Percentiles rank a stretch among this genome's conserved stretches.
Evolutionary conservation across 2,113 vertebrate genomes (phyloP).

Genomic region (Pelecanus crispus): DNA sequence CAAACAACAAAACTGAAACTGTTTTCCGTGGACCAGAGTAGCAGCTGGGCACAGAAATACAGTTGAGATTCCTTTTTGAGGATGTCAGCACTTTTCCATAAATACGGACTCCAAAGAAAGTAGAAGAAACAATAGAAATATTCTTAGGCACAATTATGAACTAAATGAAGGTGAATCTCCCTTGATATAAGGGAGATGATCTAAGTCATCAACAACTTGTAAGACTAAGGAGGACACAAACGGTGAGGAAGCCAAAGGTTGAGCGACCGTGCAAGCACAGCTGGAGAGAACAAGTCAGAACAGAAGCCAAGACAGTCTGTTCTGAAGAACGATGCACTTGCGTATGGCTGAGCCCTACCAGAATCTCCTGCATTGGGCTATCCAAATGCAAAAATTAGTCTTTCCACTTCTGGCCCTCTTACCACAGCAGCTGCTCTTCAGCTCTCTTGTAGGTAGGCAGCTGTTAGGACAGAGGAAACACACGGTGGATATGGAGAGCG

Average conservation of each 20-base stretch:
- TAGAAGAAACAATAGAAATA: not conserved
- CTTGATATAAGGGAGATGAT: not conserved
- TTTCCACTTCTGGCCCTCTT: not conserved
- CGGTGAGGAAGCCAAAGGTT: not conserved
- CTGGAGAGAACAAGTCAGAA: not conserved
- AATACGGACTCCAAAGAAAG: not conserved
- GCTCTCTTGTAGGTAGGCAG: not conserved
- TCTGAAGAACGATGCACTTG: not conserved
- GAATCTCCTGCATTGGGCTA: not conserved
- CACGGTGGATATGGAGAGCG: not conserved
- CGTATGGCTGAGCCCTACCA: not conserved
- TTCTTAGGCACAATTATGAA: not conserved
- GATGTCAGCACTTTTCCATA: not conserved
- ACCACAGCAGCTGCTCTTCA: not conserved
- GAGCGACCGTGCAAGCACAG: not conserved
- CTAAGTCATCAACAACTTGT: not conserved
- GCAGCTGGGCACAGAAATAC: not conserved
- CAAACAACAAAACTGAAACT: not conserved
- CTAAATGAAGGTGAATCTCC: not conserved
- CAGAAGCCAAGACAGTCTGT: not conserved
- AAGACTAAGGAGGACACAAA: not conserved
- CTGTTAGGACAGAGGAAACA: not conserved
- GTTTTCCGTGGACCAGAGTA: not conserved
- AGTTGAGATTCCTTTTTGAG: not conserved
- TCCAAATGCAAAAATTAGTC: not conserved